phyloP scores from a whole-genome alignment of 2,113 vertebrate genomes.

The Rallus limicola region DNA sequence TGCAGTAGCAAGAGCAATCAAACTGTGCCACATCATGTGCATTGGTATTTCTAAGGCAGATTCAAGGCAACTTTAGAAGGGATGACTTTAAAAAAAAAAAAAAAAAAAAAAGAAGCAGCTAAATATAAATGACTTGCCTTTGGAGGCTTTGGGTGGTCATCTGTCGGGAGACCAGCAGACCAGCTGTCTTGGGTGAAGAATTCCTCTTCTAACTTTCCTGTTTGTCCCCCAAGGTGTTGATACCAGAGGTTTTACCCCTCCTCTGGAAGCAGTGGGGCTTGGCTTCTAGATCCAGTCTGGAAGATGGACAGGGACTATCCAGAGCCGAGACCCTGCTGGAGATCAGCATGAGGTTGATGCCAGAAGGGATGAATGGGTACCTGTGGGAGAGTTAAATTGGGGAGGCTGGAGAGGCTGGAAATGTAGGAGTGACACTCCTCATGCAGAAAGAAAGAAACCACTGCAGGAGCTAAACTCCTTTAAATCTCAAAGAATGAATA shows the following conservation, averaged over 20 bases:
- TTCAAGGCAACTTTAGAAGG: background rate
- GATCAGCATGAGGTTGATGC: background rate
- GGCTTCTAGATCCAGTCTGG: background rate
- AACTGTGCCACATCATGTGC: background rate
- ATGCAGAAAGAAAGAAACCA: background rate
- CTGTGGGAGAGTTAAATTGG: background rate
- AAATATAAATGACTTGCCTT: background rate
- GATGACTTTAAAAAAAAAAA: background rate
- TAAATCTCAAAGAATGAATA: background rate
- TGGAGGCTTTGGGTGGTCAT: background rate
- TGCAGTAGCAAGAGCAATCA: background rate
- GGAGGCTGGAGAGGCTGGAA: background rate
- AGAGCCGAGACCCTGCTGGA: background rate
- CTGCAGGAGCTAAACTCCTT: background rate
- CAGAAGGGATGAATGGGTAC: background rate
- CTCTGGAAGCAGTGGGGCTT: background rate
- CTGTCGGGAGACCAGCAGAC: background rate
- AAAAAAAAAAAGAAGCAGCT: no score
- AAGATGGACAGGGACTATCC: background rate
- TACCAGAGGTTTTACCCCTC: background rate
- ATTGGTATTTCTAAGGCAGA: background rate
- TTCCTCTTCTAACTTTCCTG: background rate
- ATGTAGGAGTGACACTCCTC: background rate
- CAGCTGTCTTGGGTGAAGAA: background rate
- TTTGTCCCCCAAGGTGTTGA: background rate